Conservation (phyloP, 2,113 vertebrate genomes). For the Trachemys scripta region DNA sequence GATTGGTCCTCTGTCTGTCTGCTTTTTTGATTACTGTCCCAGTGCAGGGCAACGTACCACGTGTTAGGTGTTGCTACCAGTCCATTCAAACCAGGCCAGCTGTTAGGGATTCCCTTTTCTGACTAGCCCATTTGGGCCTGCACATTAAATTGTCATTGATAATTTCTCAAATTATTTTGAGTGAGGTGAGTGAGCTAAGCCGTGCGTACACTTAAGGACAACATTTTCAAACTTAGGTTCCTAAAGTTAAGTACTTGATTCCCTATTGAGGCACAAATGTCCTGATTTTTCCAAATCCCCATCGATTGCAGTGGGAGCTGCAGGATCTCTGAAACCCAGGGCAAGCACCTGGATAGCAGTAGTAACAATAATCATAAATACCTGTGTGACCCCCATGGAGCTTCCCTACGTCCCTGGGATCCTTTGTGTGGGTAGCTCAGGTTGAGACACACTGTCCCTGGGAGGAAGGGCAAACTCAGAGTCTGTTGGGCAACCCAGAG, state of each 20-base stretch:
- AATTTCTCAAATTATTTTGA: neutral
- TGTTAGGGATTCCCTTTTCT: neutral
- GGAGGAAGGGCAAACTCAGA: neutral
- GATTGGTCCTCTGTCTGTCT: neutral
- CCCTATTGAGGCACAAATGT: neutral
- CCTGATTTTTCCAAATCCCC: neutral
- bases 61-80: neutral
- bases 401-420: neutral
- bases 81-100: neutral
- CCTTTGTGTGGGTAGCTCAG: neutral
- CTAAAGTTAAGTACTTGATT: neutral
- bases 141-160: neutral
- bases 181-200: neutral
- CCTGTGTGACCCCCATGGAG: neutral
- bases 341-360: neutral
- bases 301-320: neutral
- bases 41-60: neutral
- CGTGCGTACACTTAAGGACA: neutral
- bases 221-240: neutral
- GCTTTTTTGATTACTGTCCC: neutral
- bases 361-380: neutral
- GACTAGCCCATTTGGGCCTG: neutral
- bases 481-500: neutral
- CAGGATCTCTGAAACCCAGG: neutral
- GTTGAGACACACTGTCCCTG: neutral